Percentiles rank a stretch among this genome's conserved stretches.
Evolutionary conservation across 2,888 invertebrate species (phyloP).

Genomic region (Megaustenia siamemsis): DNA sequence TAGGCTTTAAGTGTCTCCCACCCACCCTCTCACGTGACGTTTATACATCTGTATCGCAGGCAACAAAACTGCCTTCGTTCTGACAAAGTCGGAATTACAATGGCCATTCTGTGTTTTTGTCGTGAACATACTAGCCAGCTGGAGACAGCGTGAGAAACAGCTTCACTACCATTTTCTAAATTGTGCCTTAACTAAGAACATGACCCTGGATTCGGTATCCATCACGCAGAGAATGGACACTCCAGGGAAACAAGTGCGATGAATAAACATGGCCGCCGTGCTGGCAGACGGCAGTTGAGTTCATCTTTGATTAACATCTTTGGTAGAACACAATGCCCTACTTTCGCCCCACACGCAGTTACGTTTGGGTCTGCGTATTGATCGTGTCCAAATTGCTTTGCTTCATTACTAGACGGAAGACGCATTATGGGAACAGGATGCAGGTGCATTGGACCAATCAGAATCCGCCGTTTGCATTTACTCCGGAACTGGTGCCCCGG

Average conservation of each 20-base stretch:
- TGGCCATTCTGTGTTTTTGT: neutral
- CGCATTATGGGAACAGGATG: conserved; percentile 53
- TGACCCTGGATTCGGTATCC: conserved; percentile 28
- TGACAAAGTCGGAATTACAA: too few relatives aligned
- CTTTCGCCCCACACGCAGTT: conserved; percentile 17
- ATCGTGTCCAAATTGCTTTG: conserved; percentile 47
- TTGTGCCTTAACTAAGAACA: neutral
- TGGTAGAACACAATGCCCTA: conserved; percentile 21
- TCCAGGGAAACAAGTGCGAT: conserved; percentile 15
- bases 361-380: neutral
- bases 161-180: neutral
- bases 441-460: conserved; percentile 53
- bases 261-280: conserved; percentile 31
- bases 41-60: too few relatives aligned
- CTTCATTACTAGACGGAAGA: conserved; percentile 52
- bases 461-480: conserved; percentile 40
- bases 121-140: neutral
- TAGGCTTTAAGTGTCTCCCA: too few relatives aligned
- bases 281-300: conserved; percentile 16
- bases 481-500: conserved; percentile 53
- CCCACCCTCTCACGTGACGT: too few relatives aligned
- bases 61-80: too few relatives aligned
- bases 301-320: conserved; percentile 44
- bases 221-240: neutral
- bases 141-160: conserved; percentile 22